Evolutionary conservation across 2,888 invertebrate species (phyloP).

Genomic region (Scrobipalpa costella): DNA sequence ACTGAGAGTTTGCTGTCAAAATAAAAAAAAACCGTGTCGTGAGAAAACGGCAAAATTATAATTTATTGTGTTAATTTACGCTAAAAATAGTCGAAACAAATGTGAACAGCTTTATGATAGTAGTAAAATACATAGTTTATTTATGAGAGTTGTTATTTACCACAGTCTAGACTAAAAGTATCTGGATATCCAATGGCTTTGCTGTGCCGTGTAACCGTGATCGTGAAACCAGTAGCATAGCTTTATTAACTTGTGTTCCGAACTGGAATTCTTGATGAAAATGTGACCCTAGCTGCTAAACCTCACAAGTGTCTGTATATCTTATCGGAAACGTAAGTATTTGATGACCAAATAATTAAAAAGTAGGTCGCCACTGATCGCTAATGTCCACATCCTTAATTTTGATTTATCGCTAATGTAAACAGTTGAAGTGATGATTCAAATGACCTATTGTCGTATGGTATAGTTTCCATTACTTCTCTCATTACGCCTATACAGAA

Average conservation of each 20-base stretch:
- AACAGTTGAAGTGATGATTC: background rate
- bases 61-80: slow-evolving; percentile 22
- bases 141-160: background rate
- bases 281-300: background rate
- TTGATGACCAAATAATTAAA: background rate
- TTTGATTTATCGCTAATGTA: slow-evolving; percentile 5
- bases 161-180: background rate
- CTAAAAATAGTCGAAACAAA: background rate
- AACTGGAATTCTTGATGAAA: background rate
- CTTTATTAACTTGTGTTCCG: background rate
- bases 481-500: no score
- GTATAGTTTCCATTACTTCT: background rate
- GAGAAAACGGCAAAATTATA: slow-evolving; percentile 1
- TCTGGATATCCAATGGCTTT: background rate
- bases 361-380: slow-evolving; percentile 8
- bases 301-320: background rate
- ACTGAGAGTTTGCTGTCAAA: background rate
- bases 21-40: slow-evolving; percentile 1
- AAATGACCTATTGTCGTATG: background rate
- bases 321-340: background rate
- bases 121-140: background rate
- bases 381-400: slow-evolving; percentile 11
- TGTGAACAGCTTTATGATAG: background rate
- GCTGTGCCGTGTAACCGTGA: background rate
- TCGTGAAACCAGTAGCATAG: background rate